Percentiles rank a stretch among this genome's conserved stretches.
Conservation (phyloP, 2,797 vertebrate genomes). For the Myiothlypis chrysogaster region DNA sequence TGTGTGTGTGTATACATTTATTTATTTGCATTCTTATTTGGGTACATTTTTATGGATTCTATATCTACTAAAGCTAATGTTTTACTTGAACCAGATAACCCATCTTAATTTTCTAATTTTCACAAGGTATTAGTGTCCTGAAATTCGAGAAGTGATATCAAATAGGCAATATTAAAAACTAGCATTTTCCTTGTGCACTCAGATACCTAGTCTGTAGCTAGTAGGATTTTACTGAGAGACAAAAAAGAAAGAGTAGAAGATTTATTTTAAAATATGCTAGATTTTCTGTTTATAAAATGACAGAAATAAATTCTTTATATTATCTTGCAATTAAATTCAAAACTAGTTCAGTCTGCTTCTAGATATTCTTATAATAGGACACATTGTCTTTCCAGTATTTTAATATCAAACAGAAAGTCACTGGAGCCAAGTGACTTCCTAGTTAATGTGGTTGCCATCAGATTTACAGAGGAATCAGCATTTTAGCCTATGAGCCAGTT, state of each 20-base stretch:
- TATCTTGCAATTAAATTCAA: neutral
- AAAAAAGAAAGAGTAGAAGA: neutral
- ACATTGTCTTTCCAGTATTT: neutral
- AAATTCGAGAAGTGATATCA: neutral
- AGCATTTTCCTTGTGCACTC: neutral
- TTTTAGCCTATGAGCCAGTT: neutral
- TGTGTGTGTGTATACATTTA: fast-evolving
- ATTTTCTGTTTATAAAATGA: neutral
- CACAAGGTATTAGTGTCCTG: neutral
- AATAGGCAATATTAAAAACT: neutral
- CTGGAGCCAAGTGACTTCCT: neutral
- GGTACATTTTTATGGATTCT: neutral
- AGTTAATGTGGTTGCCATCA: neutral
- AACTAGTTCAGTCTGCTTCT: neutral
- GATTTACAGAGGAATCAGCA: neutral
- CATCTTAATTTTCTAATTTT: neutral
- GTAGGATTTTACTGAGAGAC: neutral
- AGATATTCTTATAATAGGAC: neutral
- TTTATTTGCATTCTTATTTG: neutral
- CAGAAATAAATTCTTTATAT: neutral
- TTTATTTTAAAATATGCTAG: neutral
- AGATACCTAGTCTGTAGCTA: neutral
- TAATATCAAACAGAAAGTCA: neutral
- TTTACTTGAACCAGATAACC: neutral
- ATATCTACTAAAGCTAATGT: neutral